Conservation (phyloP, 2,797 vertebrate species). For the Martes flavigula region DNA sequence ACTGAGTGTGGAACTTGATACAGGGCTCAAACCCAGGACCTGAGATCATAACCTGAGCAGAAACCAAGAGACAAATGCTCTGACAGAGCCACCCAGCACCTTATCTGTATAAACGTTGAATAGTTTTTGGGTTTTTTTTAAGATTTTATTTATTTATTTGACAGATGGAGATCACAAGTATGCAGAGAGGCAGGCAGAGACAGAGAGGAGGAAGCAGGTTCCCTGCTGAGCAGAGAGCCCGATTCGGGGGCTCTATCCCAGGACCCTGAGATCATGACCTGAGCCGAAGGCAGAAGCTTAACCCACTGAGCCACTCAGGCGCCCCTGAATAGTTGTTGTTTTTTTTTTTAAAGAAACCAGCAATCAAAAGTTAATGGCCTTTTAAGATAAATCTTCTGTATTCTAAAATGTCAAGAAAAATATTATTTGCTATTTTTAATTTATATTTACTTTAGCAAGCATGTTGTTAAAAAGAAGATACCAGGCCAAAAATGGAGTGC, state of each 20-base stretch:
- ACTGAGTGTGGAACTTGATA: neutral
- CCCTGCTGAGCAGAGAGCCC: no score
- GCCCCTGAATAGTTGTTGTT: neutral
- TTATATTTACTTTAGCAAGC: neutral
- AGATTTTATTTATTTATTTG: neutral
- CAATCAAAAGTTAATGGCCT: neutral
- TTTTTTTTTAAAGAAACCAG: neutral
- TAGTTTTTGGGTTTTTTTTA: neutral
- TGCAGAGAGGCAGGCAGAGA: no score
- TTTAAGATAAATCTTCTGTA: neutral
- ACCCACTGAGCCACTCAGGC: no score
- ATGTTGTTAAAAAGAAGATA: neutral
- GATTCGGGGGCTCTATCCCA: no score
- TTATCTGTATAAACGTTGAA: neutral
- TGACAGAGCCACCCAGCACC: neutral
- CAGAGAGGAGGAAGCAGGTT: no score
- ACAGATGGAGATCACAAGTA: no score
- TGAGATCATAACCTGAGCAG: neutral
- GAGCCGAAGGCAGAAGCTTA: no score
- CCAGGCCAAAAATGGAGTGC: neutral
- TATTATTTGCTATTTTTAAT: conserved; percentile 16
- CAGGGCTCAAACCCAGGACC: neutral
- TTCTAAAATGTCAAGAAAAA: neutral
- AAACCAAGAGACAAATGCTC: neutral
- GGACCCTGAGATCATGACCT: no score